Conservation (phyloP, 1,140 invertebrate species). For the Octopus sinensis region DNA sequence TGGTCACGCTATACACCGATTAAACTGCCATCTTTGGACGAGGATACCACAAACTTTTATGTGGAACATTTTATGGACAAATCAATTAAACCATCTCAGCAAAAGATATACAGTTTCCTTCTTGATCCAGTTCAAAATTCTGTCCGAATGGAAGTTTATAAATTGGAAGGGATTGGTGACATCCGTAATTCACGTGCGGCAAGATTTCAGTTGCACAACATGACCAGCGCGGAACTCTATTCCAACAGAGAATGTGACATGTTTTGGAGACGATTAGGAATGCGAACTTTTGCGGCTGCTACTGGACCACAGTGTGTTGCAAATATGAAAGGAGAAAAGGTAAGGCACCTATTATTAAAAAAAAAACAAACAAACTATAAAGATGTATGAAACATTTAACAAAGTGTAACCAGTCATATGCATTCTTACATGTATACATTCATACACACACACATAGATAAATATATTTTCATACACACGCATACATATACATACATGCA, state of each 20-base stretch:
- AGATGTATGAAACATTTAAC: neutral
- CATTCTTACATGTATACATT: no score
- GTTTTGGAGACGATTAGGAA: constrained; percentile 8
- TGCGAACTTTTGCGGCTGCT: constrained; percentile 6
- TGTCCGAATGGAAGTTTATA: constrained; percentile 5
- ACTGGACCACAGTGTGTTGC: neutral
- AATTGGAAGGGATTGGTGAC: neutral
- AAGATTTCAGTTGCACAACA: neutral
- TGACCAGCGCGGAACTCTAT: neutral
- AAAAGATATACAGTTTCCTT: constrained; percentile 10
- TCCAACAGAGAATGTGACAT: neutral
- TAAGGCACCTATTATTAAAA: neutral
- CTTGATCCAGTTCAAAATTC: neutral
- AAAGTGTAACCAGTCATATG: no score
- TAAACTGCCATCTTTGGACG: neutral
- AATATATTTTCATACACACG: no score
- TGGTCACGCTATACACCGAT: neutral
- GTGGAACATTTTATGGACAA: constrained; percentile 11
- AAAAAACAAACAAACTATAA: no score
- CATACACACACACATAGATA: no score
- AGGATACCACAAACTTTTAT: neutral
- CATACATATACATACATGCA: no score
- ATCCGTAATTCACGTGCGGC: neutral
- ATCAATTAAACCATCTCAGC: neutral
- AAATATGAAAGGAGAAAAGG: neutral